Percentiles rank a stretch among this genome's conserved stretches.
phyloP scores from a whole-genome alignment of 2,113 vertebrate species.

The Oreochromis tanganicae region DNA sequence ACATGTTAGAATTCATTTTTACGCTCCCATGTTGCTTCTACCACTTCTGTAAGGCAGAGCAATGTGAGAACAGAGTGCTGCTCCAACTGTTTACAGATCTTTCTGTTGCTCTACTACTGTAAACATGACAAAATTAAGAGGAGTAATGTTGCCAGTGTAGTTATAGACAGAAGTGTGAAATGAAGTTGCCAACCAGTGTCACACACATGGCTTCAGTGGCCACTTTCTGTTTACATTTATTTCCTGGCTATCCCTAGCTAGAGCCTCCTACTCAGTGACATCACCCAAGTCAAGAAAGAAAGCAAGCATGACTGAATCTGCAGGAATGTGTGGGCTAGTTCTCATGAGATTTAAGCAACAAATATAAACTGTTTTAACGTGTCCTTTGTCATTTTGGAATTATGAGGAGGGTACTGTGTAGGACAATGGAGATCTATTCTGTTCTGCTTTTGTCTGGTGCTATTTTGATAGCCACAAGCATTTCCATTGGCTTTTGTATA shows the following conservation, averaged over 20 bases:
- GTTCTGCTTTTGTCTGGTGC: rapidly evolving
- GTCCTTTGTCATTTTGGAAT: neutral
- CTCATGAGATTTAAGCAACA: neutral
- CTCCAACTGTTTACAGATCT: neutral
- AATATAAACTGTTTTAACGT: neutral
- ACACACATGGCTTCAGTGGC: neutral
- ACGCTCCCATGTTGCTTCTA: neutral
- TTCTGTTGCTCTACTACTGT: neutral
- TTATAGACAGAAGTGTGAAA: neutral
- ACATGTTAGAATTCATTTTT: neutral
- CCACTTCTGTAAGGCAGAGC: neutral
- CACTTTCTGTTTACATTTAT: neutral
- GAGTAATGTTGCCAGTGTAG: neutral
- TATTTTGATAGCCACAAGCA: neutral
- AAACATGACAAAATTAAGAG: neutral
- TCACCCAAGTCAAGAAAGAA: neutral
- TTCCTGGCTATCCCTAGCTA: neutral
- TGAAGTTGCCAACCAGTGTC: neutral
- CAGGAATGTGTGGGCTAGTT: neutral
- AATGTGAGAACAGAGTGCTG: rapidly evolving
- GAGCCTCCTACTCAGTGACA: neutral
- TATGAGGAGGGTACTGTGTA: neutral
- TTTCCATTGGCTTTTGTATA: neutral
- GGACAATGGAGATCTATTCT: neutral
- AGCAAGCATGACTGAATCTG: neutral